Percentiles rank a stretch among this genome's conserved stretches.
These are phyloP conservation scores for Stenodera caucasica DNA, from an alignment of 2,888 invertebrate species.

Conservation along the genomic window DNA sequence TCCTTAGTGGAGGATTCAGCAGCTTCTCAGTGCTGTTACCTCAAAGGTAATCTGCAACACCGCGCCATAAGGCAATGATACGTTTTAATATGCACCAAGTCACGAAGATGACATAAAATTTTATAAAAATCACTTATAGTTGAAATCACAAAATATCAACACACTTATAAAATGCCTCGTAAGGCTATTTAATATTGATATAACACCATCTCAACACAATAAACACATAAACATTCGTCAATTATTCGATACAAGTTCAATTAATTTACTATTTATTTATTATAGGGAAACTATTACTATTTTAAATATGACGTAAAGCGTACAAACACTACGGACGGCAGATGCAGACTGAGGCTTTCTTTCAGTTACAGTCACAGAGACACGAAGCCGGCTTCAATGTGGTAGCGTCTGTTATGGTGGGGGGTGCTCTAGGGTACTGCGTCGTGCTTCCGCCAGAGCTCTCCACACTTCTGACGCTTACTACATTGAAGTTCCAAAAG, in stretches of 20 bases:
- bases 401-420: slow-evolving; percentile 50
- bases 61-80: slow-evolving; percentile 54
- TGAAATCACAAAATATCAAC: slow-evolving; percentile 18
- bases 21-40: slow-evolving; percentile 55
- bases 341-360: slow-evolving; percentile 49
- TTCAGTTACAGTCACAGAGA: slow-evolving; percentile 18
- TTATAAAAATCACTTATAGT: slow-evolving; percentile 25
- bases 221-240: background rate
- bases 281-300: background rate
- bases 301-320: background rate
- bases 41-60: slow-evolving; percentile 54
- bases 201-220: slow-evolving; percentile 1
- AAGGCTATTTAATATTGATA: slow-evolving; percentile 23
- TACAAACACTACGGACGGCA: slow-evolving; percentile 29
- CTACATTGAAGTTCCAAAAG: slow-evolving; percentile 20
- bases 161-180: slow-evolving; percentile 22
- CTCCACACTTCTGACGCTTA: slow-evolving; percentile 32
- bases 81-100: slow-evolving; percentile 25
- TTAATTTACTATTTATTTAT: background rate
- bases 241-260: background rate
- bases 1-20: slow-evolving; percentile 45
- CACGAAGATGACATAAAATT: slow-evolving; percentile 25
- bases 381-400: slow-evolving; percentile 42
- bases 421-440: slow-evolving; percentile 52
- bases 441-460: slow-evolving; percentile 48